Base-by-base conservation (phyloP, 1,140 invertebrate species). In the Campoletis sonorensis region DNA sequence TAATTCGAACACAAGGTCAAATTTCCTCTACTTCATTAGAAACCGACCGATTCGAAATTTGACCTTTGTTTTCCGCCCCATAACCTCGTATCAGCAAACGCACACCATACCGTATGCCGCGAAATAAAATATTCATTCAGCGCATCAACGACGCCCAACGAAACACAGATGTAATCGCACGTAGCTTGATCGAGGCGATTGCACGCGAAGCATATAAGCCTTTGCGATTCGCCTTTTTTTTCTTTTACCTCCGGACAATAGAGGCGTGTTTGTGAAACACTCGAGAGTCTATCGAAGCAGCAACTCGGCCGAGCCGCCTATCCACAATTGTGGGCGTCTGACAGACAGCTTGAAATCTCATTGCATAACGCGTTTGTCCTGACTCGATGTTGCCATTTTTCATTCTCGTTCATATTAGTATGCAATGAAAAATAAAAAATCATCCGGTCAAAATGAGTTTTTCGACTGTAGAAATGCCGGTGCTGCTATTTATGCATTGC, bases 211-310 rank as follows among this genome's bases (percentile, higher is more conserved):
- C n/a, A n/a, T 58, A 58, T 21, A 58, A 58, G 13, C 18, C 54
- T 58, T 1, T 13, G 70, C 51, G 37, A 40, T 80, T 71, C 61
- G 23, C 40, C 3, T 71, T 61, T 79, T 26, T n/a, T 80, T 0
- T 71, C 33, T 79, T 26, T n/a, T 80, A 4, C 45, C 67, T 26
- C 58, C 45, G 33, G 71, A 80, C 70, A 80, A 80, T 80, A 61
- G 70, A 33, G 79, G 71, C 70, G 70, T 79, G 77, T 79, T 79
- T 79, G 51, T 23, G 75, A 77, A 77, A 77, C 54, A 67, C 37
- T 8, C n/a, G 40, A 45, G 45, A 68, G 77, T 68, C 45, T 45
- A 11, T 21, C 45, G 71, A 72, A 13, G 40, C 27, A 37, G 33
- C 27, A 68, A 58, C 54, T n/a, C 18, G 16, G 18, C 4, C 21